phyloP scores from a whole-genome alignment of 2,113 vertebrate species.

The Coturnix japonica region DNA sequence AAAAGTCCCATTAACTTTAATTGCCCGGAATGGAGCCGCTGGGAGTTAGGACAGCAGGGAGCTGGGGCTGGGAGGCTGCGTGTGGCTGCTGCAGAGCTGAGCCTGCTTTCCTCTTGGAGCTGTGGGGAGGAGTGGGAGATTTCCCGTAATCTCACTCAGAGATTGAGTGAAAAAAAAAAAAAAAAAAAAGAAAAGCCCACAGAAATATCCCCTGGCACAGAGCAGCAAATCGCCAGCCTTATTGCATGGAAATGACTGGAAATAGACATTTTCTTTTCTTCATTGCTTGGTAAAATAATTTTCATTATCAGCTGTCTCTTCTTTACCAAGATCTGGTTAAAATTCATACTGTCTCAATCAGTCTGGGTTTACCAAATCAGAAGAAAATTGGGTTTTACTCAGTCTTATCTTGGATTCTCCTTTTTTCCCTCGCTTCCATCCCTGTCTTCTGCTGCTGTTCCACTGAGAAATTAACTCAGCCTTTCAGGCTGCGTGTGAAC shows the following conservation, averaged over 20 bases:
- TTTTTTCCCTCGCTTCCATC: background rate
- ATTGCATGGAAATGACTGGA: background rate
- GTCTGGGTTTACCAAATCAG: background rate
- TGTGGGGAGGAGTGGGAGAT: background rate
- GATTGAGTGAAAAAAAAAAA: background rate
- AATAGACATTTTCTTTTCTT: background rate
- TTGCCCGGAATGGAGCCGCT: rapidly evolving
- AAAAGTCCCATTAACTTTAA: background rate
- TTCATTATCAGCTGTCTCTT: background rate
- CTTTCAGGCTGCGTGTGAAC: background rate
- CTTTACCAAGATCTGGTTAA: background rate
- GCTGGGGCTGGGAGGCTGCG: background rate
- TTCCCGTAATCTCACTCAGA: background rate
- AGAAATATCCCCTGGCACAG: background rate
- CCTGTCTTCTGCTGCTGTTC: background rate
- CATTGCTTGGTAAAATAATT: background rate
- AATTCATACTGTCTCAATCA: background rate
- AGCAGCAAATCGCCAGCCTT: background rate
- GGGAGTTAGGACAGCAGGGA: background rate
- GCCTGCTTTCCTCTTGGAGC: background rate
- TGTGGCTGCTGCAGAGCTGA: background rate
- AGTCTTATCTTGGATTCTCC: background rate
- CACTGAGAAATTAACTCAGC: constrained; percentile 42
- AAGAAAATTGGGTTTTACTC: background rate
- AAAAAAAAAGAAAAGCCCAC: background rate